Evolutionary conservation across 2,888 invertebrate species (phyloP), one percentile per base, ranked within the genome.

Genomic region (Drosophila anceps): DNA sequence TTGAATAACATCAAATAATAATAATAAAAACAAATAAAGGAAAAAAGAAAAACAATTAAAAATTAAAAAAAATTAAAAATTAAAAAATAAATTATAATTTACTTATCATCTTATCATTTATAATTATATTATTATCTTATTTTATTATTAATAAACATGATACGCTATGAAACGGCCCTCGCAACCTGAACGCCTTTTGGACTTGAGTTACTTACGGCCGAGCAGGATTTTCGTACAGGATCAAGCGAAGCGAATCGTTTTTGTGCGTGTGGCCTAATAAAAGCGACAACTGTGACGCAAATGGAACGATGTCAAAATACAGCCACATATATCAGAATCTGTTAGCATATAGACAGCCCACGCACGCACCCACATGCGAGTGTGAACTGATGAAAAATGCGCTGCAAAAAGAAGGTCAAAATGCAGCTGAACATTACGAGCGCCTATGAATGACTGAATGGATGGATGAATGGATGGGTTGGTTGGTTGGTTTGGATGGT

Each of bases 181-280:
- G 76, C 57, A 65, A 27, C 20, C 33, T 29, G 35, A 57, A 20
- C 37, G 27, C 41, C 41, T 46, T 54, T 48, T 27, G 53, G 43
- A 31, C 61, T 51, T 70, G 50, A 27, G 37, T 75, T 65, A 70
- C 65, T 75, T 69, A 69, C 64, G 62, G 41, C 55, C 59, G 37
- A 65, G 24, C 69, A 44, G 66, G 54, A 77, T 68, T 77, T 73
- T 65, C 57, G 77, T 65, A 46, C 53, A 77, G 69, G 63, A 71
- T 79, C 68, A 71, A 74, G 61, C 66, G 60, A 74, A 77, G 82
- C 79, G 79, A 39, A 77, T 74, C 69, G 71, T 69, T 74, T 82
- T 70, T 73, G 75, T 79, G 73, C 73, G 69, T 76, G 81, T 12
- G 73, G 70, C 79, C 81, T 69, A 81, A 84, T 76, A 74, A 82